Evolutionary conservation across 2,113 vertebrate species (phyloP).

Genomic region (Ammospiza nelsoni): DNA sequence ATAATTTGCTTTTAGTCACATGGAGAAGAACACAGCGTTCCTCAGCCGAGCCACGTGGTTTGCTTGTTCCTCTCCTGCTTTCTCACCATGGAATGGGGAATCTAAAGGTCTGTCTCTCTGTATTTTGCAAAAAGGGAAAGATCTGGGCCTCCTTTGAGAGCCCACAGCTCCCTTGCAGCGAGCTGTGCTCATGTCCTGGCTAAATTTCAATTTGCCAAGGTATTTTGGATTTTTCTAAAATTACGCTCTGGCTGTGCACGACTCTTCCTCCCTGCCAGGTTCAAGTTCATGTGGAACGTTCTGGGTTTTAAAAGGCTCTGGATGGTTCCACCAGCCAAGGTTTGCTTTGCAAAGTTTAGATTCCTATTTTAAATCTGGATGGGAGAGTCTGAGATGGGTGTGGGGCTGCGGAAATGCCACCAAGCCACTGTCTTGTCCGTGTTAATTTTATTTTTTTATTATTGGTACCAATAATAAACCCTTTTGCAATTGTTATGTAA

Average conservation of each 20-base stretch:
- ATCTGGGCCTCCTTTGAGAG: not conserved
- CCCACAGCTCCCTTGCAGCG: rapidly evolving
- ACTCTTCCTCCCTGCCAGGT: not conserved
- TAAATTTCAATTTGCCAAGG: not conserved
- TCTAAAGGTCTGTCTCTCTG: not conserved
- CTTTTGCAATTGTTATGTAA: not conserved
- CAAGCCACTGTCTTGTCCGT: rapidly evolving
- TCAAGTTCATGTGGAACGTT: not conserved
- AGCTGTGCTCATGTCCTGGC: not conserved
- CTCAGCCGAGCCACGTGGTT: not conserved
- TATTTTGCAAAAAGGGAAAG: not conserved
- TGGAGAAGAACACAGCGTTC: slow-evolving; percentile 16
- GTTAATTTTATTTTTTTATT: not conserved
- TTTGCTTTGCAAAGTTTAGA: not conserved
- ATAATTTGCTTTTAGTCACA: not conserved
- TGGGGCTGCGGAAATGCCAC: not conserved
- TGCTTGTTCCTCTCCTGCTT: not conserved
- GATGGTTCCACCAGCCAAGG: too few relatives aligned
- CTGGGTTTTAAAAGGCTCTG: not conserved
- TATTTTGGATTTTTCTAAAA: not conserved
- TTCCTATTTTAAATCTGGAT: not conserved
- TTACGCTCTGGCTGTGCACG: not conserved
- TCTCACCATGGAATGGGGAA: not conserved
- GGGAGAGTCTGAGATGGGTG: not conserved
- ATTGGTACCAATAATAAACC: not conserved